Evolutionary conservation across 1,140 invertebrate genomes (phyloP).

Genomic region (Musca vetustissima): DNA sequence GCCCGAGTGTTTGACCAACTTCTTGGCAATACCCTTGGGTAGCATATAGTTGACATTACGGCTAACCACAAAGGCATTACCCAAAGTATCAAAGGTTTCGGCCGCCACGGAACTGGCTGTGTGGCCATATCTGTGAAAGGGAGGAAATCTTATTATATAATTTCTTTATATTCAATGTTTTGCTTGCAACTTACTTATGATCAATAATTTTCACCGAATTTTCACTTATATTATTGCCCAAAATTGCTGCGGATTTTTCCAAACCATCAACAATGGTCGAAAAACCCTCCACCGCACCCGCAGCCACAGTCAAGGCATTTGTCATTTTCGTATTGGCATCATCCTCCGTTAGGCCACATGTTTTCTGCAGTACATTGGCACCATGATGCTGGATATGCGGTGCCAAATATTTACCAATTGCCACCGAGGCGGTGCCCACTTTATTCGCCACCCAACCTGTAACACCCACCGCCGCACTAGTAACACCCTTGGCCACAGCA

Average conservation of each 20-base stretch:
- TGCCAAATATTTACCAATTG: conserved; percentile 64
- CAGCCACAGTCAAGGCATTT: conserved; percentile 66
- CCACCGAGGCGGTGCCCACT: conserved; percentile 65
- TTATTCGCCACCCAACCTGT: conserved; percentile 66
- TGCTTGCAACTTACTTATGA: conserved; percentile 62
- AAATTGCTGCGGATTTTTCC: conserved; percentile 66
- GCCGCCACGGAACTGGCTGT: conserved; percentile 62
- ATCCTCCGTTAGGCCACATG: conserved; percentile 58
- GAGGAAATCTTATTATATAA: conserved; percentile 11
- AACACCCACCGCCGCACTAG: conserved; percentile 63
- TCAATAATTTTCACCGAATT: conserved; percentile 72
- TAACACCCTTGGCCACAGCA: conserved; percentile 65
- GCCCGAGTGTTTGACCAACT: conserved; percentile 66
- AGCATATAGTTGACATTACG: conserved; percentile 65
- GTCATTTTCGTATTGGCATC: conserved; percentile 64
- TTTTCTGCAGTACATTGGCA: conserved; percentile 60
- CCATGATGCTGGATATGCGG: conserved; percentile 69
- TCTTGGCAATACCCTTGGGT: conserved; percentile 66
- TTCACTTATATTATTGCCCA: conserved; percentile 65
- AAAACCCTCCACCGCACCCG: conserved; percentile 69
- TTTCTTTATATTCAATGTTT: not conserved
- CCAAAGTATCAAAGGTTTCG: conserved; percentile 64
- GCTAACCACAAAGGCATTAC: conserved; percentile 64
- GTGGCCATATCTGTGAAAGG: conserved; percentile 62
- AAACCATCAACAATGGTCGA: conserved; percentile 67